These are phyloP conservation scores for Caretta caretta DNA, from an alignment of 2,113 vertebrate genomes.

Conservation along the genomic window DNA sequence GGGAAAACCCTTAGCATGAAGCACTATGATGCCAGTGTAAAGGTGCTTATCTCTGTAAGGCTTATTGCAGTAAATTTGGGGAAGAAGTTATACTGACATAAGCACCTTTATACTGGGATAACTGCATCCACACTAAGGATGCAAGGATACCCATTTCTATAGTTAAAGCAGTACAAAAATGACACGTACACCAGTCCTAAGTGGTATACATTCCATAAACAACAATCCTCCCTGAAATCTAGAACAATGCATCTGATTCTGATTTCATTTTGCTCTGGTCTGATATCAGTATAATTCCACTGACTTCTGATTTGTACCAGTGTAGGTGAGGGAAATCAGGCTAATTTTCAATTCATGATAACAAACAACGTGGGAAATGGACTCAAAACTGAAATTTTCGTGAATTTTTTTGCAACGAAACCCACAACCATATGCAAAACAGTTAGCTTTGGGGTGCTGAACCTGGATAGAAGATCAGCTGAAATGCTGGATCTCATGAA, in stretches of 20 bases:
- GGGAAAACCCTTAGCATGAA: background rate
- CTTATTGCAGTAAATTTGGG: background rate
- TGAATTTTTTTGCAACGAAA: background rate
- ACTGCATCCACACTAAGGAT: background rate
- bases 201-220: background rate
- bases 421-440: background rate
- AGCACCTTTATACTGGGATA: background rate
- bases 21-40: background rate
- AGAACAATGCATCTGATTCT: background rate
- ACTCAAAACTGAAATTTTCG: background rate
- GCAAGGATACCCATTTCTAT: background rate
- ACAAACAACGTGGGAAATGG: background rate
- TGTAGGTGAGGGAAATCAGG: background rate
- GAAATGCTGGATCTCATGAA: background rate
- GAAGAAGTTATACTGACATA: background rate
- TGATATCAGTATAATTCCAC: background rate
- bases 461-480: background rate
- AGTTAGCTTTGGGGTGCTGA: background rate
- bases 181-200: background rate
- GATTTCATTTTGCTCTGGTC: background rate
- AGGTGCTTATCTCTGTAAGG: background rate
- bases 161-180: background rate
- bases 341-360: background rate
- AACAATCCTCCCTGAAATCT: background rate
- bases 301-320: background rate